Percentiles rank a stretch among this genome's conserved stretches.
phyloP scores from a whole-genome alignment of 2,888 invertebrate species.

The Synergus itoensis region DNA sequence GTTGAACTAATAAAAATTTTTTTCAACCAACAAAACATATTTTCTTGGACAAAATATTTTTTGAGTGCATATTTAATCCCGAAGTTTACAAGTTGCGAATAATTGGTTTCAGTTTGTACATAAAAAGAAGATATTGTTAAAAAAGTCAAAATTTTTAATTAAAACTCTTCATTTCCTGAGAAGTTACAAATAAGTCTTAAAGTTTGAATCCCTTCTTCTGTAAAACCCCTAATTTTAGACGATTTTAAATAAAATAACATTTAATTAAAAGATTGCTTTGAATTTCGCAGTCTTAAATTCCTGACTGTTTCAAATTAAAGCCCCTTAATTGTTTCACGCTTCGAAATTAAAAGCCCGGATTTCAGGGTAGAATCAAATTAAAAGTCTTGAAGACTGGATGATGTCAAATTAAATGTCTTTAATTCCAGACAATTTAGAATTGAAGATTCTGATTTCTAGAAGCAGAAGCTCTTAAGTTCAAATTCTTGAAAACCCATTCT shows the following conservation, averaged over 20 bases:
- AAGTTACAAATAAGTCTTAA: neutral
- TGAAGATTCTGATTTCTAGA: neutral
- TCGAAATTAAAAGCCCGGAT: neutral
- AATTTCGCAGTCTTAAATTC: no score
- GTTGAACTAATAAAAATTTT: no score
- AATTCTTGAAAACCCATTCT: neutral
- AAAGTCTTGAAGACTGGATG: conserved; percentile 1
- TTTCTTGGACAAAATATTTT: no score
- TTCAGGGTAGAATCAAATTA: neutral
- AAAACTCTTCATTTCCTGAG: no score
- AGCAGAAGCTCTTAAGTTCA: neutral
- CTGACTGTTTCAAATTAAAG: neutral
- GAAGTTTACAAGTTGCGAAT: no score
- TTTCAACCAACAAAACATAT: no score
- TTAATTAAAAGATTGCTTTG: neutral
- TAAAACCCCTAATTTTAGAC: neutral
- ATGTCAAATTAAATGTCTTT: neutral
- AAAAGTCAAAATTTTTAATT: no score
- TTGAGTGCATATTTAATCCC: no score
- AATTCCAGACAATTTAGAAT: neutral
- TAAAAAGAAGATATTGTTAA: no score
- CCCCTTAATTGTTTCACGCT: neutral
- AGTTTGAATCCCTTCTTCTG: neutral
- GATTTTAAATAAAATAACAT: neutral
- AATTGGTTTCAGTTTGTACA: no score